Evolutionary conservation across 2,797 vertebrate species (phyloP).

Genomic region (Phrynocephalus vlangalii): DNA sequence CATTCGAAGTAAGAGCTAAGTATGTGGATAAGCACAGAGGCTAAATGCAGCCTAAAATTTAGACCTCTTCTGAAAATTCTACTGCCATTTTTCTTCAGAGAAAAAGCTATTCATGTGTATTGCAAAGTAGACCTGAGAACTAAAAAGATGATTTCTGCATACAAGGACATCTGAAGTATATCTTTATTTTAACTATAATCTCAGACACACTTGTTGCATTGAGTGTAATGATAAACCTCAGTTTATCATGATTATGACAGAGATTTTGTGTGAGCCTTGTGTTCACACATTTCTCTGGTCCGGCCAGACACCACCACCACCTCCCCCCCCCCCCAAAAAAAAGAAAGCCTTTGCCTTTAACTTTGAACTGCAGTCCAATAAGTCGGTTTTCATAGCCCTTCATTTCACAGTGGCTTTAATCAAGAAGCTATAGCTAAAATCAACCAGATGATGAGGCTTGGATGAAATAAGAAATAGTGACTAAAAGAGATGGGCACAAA

Average conservation of each 20-base stretch:
- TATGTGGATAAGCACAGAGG: conserved; percentile 68
- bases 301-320: too few relatives aligned
- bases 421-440: background rate
- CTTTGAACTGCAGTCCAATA: background rate
- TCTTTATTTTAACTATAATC: background rate
- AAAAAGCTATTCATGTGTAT: background rate
- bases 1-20: conserved; percentile 50
- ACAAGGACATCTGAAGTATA: background rate
- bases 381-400: background rate
- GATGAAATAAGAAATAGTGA: too few relatives aligned
- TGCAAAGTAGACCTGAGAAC: background rate
- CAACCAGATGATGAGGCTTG: background rate
- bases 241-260: background rate
- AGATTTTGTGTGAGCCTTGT: background rate
- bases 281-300: background rate
- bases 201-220: background rate
- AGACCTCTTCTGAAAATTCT: conserved; percentile 60
- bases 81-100: background rate
- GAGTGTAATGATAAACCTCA: background rate
- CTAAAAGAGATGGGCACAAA: too few relatives aligned
- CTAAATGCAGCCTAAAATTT: conserved; percentile 65
- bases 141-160: background rate
- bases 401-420: background rate
- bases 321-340: background rate
- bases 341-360: background rate